Base-by-base conservation (phyloP, 2,113 vertebrate species). In the Gallinago jamesoni region DNA sequence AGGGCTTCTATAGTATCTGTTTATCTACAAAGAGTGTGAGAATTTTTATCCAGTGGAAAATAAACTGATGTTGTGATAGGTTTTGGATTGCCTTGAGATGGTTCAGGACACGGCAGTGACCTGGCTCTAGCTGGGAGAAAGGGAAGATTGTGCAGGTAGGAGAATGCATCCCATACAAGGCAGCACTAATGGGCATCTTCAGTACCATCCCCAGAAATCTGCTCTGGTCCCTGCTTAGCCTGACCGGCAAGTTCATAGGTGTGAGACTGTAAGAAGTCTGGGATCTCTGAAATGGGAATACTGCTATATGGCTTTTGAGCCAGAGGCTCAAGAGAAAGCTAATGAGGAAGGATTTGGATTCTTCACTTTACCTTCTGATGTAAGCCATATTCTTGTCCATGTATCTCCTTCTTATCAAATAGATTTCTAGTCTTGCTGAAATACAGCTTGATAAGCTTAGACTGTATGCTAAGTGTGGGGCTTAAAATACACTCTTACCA, bases 171-270 rank as follows among this genome's bases (percentile, higher is more conserved):
- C 43, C 5, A 2, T 11, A 11, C 6, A 53, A 82, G 10, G 43
- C 16, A 53, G 52, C 0, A 0, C 39, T 39, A 23, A 50, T 0
- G 1, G 45, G 52, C 67, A 80, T 50, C 60, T 57, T 48, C 21
- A 33, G 43, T 9, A 23, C 41, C 23, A 12, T 39, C 31, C 50
- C n/a, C n/a, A n/a, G 50, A 35, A 50, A 50, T 25, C 62, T 76
- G 30, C 21, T 69, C 15, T 63, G 22, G 33, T 63, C 18, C 37
- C 27, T 39, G 17, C 50, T 43, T 22, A 52, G 28, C 56, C 56
- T 79, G 22, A 83, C 33, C 12, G 1, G 62, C 33, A 14, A 4
- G 11, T 48, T 80, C 22, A 14, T 30, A 37, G n/a, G 4, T 63
- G 13, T 37, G 37, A 68, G 13, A 37, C 4, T 86, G 56, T 27